Evolutionary conservation across 1,140 invertebrate genomes (phyloP), one percentile per base, ranked within the genome.

Genomic region (Drosophila elegans): DNA sequence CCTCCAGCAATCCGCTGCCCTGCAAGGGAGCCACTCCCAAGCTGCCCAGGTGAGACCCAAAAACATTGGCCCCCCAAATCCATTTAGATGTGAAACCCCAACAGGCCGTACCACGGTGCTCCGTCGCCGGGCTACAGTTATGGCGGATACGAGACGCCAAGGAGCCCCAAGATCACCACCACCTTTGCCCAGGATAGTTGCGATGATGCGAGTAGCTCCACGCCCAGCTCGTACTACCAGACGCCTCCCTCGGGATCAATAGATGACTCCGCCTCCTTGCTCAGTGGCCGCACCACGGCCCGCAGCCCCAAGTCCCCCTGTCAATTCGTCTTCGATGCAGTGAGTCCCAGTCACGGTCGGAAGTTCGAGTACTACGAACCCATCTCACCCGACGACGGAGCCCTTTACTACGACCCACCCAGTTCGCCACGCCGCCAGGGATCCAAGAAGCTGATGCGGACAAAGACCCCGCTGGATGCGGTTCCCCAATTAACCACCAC

Each of bases 311-410:
- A 92, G 32, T 80, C 91, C 0, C 75, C 90, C 0, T 81, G 88
- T 5, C 91, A 92, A 39, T 92, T 92, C 21, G 91, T 92, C 13
- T 92, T 92, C 42, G 91, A 92, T 77, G 91, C 91, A 3, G 89
- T 92, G 13, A 92, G 91, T 55, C 59, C 69, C 1, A 74, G 72
- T 34, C 85, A 88, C 0, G 72, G 76, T n/a, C 67, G 82, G 44
- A 92, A 92, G 56, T 92, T 92, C 46, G 91, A 92, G 36, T 92
- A 92, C 48, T 92, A 92, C 46, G 91, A 92, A 13, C 91, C 91
- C 42, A 85, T 92, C n/a, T 90, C 91, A 0, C 91, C 91, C 1
- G 91, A 92, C n/a, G 91, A 90, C 7, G 91, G 71, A 7, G 72
- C 76, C 5, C 10, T 80, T 12, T 89, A 89, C 39, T 89, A 89